Evolutionary conservation across 2,888 invertebrate species (phyloP).

Genomic region (Campopleginae sp.): DNA sequence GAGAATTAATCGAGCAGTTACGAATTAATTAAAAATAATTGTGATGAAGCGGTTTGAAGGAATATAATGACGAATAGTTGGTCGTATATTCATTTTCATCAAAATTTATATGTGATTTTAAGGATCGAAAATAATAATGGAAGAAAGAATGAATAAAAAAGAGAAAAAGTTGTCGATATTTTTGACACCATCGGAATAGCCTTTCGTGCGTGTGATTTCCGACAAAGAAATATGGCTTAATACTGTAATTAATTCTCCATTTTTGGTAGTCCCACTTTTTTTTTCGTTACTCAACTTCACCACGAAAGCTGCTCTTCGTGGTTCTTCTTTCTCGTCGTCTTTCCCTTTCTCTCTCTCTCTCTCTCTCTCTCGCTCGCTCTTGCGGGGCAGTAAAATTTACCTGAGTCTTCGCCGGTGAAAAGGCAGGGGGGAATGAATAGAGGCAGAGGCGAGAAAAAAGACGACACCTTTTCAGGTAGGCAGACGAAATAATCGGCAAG

Average conservation of each 20-base stretch:
- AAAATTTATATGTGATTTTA: background rate
- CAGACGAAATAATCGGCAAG: constrained; percentile 41
- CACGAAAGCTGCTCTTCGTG: constrained; percentile 25
- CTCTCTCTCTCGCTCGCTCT: background rate
- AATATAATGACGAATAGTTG: too few species aligned
- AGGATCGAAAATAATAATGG: constrained; percentile 21
- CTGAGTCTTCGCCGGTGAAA: constrained; percentile 6
- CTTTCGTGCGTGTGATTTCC: constrained; percentile 11
- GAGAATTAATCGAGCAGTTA: background rate
- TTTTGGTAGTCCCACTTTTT: background rate
- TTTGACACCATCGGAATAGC: constrained; percentile 2
- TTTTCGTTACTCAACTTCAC: constrained; percentile 7
- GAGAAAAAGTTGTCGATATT: background rate
- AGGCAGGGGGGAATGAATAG: constrained; percentile 11
- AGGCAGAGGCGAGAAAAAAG: constrained; percentile 1
- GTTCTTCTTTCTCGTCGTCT: background rate
- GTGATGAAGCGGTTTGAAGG: too few species aligned
- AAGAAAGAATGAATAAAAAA: background rate
- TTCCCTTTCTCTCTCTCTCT: constrained; percentile 1
- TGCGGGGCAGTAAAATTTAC: background rate
- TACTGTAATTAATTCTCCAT: constrained; percentile 35
- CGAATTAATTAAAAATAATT: background rate
- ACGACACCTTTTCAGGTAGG: constrained; percentile 49
- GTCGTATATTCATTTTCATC: background rate
- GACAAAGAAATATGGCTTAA: constrained; percentile 31